Evolutionary conservation across 1,140 invertebrate species (phyloP), one percentile per base, ranked within the genome.

Genomic region (Rhizoglyphus robini): DNA sequence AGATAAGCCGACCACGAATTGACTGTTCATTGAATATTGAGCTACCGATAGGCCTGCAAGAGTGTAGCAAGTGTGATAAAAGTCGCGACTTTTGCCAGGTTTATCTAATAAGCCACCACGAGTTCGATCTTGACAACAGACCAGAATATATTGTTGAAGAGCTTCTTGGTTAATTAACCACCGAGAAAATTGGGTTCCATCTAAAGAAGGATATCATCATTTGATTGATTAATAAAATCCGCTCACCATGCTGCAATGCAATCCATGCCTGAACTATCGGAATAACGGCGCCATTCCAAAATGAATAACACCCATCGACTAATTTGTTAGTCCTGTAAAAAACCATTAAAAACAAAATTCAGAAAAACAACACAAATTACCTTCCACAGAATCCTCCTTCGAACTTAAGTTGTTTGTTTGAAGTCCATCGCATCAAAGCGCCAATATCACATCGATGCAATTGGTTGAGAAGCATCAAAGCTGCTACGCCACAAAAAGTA

Each of bases 301-400:
- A 99, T 2, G 91, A 95, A 75, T 99, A 99, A 78, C 96, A 99
- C 5, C 88, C 88, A 80, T 99, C 96, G 1, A 99, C 95, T 62
- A 98, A 77, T 80, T 99, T 99, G 76, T 98, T 98, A 3, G 96
- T 96, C 72, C 96, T 80, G 8, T 78, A 79, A 69, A 81, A 62
- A 23, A 72, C 68, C 3, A 63, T 58, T 63, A 11, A 8, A 65
- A 64, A 11, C 23, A 29, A 65, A 34, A 23, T 68, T n/a, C 27
- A n/a, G 5, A 51, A 32, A 4, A n/a, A n/a, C 54, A 51, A 8
- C 8, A 32, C 5, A 8, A 25, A 4, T 25, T 63, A 38, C 29
- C 49, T 31, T 1, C 92, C 92, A 80, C 73, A 69, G 63, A 80
- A 80, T 23, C 78, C 79, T 23, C 79, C 79, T 70, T 80, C 78